These are phyloP conservation scores for Octopus bimaculoides DNA, from an alignment of 1,140 invertebrate genomes.

Conservation along the genomic window DNA sequence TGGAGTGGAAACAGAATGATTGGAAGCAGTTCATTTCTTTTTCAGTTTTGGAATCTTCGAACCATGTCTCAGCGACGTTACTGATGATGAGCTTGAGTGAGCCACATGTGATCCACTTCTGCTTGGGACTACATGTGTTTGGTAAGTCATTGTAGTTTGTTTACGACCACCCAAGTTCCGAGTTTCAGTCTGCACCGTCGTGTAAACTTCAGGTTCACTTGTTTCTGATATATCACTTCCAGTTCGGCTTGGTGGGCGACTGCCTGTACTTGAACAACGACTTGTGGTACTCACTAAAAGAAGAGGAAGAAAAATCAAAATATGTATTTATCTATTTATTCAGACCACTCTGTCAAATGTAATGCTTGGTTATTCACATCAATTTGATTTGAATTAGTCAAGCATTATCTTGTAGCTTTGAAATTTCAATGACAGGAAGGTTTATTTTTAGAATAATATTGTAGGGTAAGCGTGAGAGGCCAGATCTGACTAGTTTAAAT, in stretches of 20 bases:
- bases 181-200: conserved; percentile 47
- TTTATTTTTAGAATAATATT: no score
- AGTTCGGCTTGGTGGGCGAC: conserved; percentile 80
- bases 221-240: conserved; percentile 84
- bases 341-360: no score
- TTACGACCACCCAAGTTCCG: conserved; percentile 45
- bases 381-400: no score
- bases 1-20: background rate
- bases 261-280: conserved; percentile 60
- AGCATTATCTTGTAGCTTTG: no score
- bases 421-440: no score
- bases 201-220: conserved; percentile 53
- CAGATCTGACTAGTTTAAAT: no score
- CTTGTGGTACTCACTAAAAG: conserved; percentile 28
- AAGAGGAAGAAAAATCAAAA: background rate
- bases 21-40: conserved; percentile 13
- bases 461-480: no score
- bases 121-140: conserved; percentile 47
- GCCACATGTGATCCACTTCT: conserved; percentile 21
- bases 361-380: no score
- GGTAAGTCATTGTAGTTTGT: conserved; percentile 49
- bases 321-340: no score
- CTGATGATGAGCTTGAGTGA: conserved; percentile 7
- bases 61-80: background rate
- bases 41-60: conserved; percentile 9